These are phyloP conservation scores for Pasiphila rectangulata DNA, from an alignment of 2,888 invertebrate genomes.

Conservation along the genomic window DNA sequence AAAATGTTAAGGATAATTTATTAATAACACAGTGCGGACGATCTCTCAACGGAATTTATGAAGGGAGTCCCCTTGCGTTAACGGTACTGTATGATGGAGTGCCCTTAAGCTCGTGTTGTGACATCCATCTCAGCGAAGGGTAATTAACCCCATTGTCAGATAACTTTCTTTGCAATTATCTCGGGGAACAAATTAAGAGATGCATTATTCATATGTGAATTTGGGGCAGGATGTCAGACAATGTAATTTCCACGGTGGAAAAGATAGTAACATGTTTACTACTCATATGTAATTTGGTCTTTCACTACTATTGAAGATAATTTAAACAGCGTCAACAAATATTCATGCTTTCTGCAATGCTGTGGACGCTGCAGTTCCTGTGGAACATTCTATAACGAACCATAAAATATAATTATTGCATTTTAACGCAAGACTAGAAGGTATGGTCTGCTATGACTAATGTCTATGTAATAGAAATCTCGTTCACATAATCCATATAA, in stretches of 20 bases:
- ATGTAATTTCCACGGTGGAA: conserved; percentile 1
- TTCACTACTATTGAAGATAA: no score
- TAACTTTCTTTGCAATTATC: conserved; percentile 21
- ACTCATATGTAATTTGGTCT: no score
- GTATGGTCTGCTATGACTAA: no score
- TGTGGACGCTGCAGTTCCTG: background rate
- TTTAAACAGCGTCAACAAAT: no score
- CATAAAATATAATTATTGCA: no score
- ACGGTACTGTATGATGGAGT: conserved; percentile 49
- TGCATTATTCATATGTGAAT: conserved; percentile 5
- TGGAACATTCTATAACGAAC: no score
- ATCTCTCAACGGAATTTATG: conserved; percentile 5
- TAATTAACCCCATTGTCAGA: conserved; percentile 24
- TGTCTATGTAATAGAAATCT: no score
- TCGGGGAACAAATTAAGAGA: conserved; percentile 1
- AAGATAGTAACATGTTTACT: no score
- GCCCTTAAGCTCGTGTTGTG: conserved; percentile 35
- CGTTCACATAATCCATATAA: no score
- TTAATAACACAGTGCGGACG: no score
- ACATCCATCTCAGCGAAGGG: conserved; percentile 35
- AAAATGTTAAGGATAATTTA: background rate
- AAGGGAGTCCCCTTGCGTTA: background rate
- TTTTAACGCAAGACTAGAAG: no score
- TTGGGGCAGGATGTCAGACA: conserved; percentile 9
- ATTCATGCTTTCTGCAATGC: no score